phyloP scores from a whole-genome alignment of 1,140 invertebrate species.

The Nasonia vitripennis region DNA sequence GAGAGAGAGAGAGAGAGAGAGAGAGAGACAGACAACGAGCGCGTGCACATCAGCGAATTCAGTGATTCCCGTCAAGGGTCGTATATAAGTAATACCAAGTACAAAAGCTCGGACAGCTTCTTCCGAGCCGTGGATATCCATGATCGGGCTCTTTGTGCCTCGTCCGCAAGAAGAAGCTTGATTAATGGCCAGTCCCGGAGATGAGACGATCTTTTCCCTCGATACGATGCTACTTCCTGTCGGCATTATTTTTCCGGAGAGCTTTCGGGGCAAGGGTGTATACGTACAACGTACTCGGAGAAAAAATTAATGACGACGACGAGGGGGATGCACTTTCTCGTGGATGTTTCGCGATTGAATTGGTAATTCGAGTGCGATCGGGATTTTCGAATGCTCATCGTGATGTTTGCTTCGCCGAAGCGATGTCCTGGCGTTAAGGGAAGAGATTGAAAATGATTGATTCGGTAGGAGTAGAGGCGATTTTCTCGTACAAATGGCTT shows the following conservation, averaged over 20 bases:
- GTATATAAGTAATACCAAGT: not conserved
- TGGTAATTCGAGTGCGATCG: conserved; percentile 3
- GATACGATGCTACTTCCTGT: not conserved
- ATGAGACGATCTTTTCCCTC: conserved; percentile 22
- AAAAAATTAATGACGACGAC: conserved; percentile 38
- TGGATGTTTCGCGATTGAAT: conserved; percentile 27
- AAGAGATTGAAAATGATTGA: not conserved
- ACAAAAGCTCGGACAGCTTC: conserved; percentile 17
- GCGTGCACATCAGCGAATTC: not conserved
- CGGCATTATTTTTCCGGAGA: not conserved
- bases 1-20: no score
- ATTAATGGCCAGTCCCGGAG: conserved; percentile 12
- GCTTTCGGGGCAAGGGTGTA: not conserved
- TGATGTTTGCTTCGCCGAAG: not conserved
- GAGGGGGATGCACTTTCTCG: not conserved
- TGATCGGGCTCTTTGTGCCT: not conserved
- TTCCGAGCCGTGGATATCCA: not conserved
- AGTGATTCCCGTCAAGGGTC: not conserved
- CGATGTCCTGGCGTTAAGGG: not conserved
- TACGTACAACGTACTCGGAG: not conserved
- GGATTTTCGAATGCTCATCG: conserved; percentile 20
- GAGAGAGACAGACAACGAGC: not conserved
- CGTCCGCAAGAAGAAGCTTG: not conserved
- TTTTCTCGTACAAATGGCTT: not conserved
- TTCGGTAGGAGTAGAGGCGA: not conserved